These are phyloP conservation scores for Xenotilapia longispinis DNA, from an alignment of 2,113 vertebrate species.

Conservation along the genomic window DNA sequence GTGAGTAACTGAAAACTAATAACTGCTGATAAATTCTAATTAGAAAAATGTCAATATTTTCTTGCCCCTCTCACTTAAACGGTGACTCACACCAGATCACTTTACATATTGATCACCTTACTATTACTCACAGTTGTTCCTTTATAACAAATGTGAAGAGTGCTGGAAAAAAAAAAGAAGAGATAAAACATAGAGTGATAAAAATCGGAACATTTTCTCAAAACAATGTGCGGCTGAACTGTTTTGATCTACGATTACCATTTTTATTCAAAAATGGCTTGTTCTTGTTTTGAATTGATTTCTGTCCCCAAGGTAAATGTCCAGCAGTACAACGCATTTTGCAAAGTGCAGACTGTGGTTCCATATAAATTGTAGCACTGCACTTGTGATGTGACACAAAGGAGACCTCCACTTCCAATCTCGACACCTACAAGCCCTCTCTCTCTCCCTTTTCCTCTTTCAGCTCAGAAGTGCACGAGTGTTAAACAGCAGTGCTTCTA, in stretches of 20 bases:
- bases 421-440: not conserved
- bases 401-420: not conserved
- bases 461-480: not conserved
- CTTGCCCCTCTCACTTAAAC: not conserved
- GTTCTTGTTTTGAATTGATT: slow-evolving; percentile 2
- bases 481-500: not conserved
- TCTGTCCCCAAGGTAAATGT: not conserved
- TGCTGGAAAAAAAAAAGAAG: not conserved
- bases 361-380: not conserved
- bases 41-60: not conserved
- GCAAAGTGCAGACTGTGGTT: not conserved
- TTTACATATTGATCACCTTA: not conserved
- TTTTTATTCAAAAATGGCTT: slow-evolving; percentile 9
- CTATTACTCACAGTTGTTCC: not conserved
- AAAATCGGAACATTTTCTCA: not conserved
- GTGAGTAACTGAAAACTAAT: not conserved
- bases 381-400: not conserved
- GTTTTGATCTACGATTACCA: slow-evolving; percentile 4
- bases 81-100: not conserved
- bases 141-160: not conserved
- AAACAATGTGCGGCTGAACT: not conserved
- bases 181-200: not conserved
- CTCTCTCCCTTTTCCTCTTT: not conserved
- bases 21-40: not conserved
- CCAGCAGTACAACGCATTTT: not conserved